A percentile compares a stretch with the other conserved stretches of the same genome.
These are phyloP conservation scores for Meloidogyne chitwoodi DNA, from an alignment of 1,140 invertebrate species.

Conservation along the genomic window DNA sequence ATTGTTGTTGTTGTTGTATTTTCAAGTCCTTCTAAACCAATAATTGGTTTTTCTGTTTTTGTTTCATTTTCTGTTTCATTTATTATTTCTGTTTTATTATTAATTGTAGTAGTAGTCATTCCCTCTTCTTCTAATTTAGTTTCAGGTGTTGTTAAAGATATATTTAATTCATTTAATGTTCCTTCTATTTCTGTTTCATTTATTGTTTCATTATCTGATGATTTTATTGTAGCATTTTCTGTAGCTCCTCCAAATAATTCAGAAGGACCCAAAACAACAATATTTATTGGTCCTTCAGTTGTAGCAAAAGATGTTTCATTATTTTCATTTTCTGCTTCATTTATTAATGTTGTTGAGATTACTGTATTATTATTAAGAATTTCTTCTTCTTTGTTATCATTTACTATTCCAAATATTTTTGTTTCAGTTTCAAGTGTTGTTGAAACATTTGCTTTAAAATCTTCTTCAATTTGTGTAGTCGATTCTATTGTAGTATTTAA, in stretches of 20 bases:
- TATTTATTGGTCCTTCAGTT: not conserved
- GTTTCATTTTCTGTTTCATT: not conserved
- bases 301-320: not conserved
- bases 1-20: not conserved
- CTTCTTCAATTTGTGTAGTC: too few species aligned
- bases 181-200: not conserved
- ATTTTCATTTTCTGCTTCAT: not conserved
- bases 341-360: not conserved
- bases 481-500: not conserved
- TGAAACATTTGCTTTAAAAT: not conserved
- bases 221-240: not conserved
- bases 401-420: not conserved
- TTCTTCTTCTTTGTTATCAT: not conserved
- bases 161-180: not conserved
- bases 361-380: not conserved
- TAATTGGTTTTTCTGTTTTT: not conserved
- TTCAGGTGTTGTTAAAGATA: slow-evolving; percentile 36
- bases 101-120: not conserved
- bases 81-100: not conserved
- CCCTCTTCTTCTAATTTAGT: not conserved
- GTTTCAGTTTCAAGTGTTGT: not conserved
- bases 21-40: not conserved
- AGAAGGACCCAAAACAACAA: not conserved
- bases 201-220: not conserved
- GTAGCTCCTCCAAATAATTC: not conserved